Evolutionary conservation across 2,888 invertebrate genomes (phyloP), one percentile per base, ranked within the genome.

Genomic region (Andrena camellia): DNA sequence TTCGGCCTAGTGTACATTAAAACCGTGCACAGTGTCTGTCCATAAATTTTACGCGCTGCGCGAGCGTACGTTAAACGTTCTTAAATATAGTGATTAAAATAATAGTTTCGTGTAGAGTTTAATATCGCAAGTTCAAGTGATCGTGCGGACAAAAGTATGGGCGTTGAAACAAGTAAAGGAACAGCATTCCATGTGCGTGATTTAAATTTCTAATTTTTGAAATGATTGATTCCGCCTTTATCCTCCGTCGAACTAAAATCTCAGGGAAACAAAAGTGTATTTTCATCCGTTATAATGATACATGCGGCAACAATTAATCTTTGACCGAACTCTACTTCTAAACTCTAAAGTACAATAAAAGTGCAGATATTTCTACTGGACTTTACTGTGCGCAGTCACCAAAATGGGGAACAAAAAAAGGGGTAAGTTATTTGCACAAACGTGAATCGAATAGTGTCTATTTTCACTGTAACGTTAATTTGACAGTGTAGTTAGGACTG

Each of bases 351-450:
- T 80, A 26, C 20, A 20, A 29, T 52, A 10, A 50, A 42, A 23
- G 54, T 74, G 59, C 6, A 23, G n/a, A 6, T 6, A 29, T 29
- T 31, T 48, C 8, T 33, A 33, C 4, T 54, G n/a, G 13, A 8
- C 23, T 70, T 50, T 8, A 17, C 8, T 10, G 52, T 35, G 50
- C 31, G 33, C 8, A 33, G 10, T 68, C 52, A 42, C 26, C 63
- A 84, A 87, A 78, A 89, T 89, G 90, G 89, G 86, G 78, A 88
- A 88, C 33, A 88, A 84, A 81, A 89, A 89, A 72, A 87, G 85
- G 78, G 89, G 88, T 91, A 86, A 91, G 88, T 17, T 23, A 13
- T 54, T 59, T 23, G 13, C 8, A 5, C 26, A 33, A 23, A 63
- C 4, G 17, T 17, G 7, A 62, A 35, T 31, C 13, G 4, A 31